Conservation (phyloP, 1,140 invertebrate species). For the Mycetomoellerius zeteki region DNA sequence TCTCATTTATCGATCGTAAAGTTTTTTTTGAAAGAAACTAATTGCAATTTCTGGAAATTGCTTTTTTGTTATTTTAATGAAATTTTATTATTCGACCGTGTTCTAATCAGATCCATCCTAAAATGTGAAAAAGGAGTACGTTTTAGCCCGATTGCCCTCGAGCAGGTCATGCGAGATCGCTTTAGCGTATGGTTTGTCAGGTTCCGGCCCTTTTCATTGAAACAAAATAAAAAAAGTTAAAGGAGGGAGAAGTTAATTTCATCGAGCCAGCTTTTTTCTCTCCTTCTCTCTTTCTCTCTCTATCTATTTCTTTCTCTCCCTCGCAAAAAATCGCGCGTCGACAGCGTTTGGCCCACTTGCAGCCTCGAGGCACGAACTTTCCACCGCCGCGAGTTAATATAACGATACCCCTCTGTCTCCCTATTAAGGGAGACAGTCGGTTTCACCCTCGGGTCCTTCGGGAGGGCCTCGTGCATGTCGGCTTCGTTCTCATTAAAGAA, state of each 20-base stretch:
- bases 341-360: constrained; percentile 50
- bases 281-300: neutral
- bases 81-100: neutral
- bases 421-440: constrained; percentile 44
- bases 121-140: constrained; percentile 24
- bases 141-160: constrained; percentile 5
- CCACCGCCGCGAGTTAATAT: constrained; percentile 61
- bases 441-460: constrained; percentile 19
- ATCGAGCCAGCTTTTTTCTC: neutral
- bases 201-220: neutral
- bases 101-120: constrained; percentile 10
- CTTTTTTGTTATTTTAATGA: constrained; percentile 17
- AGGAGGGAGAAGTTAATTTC: constrained; percentile 46
- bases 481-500: constrained; percentile 60
- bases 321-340: constrained; percentile 43
- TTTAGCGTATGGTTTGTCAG: constrained; percentile 15
- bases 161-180: constrained; percentile 28
- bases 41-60: constrained; percentile 23
- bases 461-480: constrained; percentile 11
- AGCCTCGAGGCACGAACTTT: constrained; percentile 36
- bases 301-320: neutral
- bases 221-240: constrained; percentile 18
- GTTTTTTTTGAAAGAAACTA: neutral
- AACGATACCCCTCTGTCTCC: constrained; percentile 1
- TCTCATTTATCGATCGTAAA: neutral